A percentile compares a stretch with the other conserved stretches of the same genome.
These are phyloP conservation scores for Passerina amoena DNA, from an alignment of 2,113 vertebrate genomes.

Conservation along the genomic window DNA sequence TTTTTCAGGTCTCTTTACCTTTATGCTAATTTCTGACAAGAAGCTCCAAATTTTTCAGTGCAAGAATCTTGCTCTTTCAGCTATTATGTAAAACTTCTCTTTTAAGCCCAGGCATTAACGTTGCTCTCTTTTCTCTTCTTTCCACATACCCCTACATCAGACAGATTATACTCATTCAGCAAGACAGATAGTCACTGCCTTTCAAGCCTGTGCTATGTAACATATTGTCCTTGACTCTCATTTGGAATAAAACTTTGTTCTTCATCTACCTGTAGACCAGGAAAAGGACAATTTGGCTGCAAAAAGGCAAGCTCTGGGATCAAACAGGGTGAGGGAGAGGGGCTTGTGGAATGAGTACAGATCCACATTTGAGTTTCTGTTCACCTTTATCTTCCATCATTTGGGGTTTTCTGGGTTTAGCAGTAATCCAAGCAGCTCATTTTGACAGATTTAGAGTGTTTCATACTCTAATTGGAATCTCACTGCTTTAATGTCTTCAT, in stretches of 20 bases:
- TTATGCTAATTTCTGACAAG: background rate
- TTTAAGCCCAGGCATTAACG: background rate
- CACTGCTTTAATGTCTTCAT: slow-evolving; percentile 40
- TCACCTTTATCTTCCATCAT: background rate
- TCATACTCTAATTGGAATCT: slow-evolving; percentile 22
- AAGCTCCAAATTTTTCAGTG: background rate
- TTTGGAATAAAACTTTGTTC: slow-evolving; percentile 23
- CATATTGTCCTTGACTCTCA: background rate
- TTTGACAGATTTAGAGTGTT: slow-evolving; percentile 40
- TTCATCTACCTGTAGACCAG: background rate
- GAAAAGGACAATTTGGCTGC: background rate
- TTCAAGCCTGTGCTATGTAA: slow-evolving; percentile 2
- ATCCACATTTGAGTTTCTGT: background rate
- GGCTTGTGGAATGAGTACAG: background rate
- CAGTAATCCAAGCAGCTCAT: background rate
- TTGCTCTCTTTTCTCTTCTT: background rate
- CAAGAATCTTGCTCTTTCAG: background rate
- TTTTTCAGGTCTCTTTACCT: background rate
- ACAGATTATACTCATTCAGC: background rate
- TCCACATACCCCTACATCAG: background rate
- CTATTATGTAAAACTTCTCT: background rate
- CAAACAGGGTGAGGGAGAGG: background rate
- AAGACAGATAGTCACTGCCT: background rate
- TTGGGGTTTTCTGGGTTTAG: background rate
- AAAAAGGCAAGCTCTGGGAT: background rate